Conservation (phyloP, 2,797 vertebrate genomes). For the Ammospiza maritima region DNA sequence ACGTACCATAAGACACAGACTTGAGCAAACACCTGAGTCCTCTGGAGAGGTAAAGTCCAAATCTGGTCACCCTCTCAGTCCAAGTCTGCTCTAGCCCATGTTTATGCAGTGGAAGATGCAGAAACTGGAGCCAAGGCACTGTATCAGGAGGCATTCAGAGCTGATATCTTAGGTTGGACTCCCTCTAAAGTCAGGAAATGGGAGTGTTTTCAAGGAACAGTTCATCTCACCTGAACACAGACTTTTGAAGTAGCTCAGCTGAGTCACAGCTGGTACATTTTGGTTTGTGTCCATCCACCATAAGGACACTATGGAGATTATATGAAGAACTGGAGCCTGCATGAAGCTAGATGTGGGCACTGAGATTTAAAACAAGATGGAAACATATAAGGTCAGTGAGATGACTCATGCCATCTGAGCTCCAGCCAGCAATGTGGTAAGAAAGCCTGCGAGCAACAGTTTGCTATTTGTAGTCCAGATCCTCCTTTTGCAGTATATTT, state of each 20-base stretch:
- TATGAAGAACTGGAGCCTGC: neutral
- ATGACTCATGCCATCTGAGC: neutral
- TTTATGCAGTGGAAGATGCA: neutral
- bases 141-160: neutral
- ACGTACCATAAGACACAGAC: neutral
- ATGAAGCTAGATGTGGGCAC: neutral
- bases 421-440: neutral
- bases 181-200: neutral
- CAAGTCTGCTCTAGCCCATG: neutral
- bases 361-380: neutral
- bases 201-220: neutral
- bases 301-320: neutral
- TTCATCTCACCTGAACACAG: neutral
- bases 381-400: neutral
- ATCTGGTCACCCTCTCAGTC: neutral
- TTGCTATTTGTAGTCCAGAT: neutral
- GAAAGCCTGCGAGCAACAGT: neutral
- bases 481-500: neutral
- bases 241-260: neutral
- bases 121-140: neutral
- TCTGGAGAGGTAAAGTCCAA: neutral
- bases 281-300: neutral
- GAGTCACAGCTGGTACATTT: neutral
- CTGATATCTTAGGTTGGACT: neutral
- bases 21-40: neutral